phyloP scores from a whole-genome alignment of 2,797 vertebrate genomes.

The Gorsachius magnificus region DNA sequence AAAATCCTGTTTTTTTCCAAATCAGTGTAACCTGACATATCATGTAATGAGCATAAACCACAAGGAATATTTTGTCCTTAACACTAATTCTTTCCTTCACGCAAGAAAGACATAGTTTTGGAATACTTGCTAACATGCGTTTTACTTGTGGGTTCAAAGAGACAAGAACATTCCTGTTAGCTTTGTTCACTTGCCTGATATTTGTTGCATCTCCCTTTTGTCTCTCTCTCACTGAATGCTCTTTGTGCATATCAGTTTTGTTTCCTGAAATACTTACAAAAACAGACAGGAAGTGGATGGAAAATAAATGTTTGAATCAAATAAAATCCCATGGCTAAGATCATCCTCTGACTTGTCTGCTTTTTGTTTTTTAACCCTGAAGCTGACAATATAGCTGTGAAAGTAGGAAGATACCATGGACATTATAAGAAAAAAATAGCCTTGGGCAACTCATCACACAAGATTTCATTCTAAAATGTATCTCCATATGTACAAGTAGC shows the following conservation, averaged over 20 bases:
- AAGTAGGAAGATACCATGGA: background rate
- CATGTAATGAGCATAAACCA: conserved; percentile 48
- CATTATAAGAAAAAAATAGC: background rate
- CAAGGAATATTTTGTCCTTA: conserved; percentile 69
- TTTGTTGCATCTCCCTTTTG: background rate
- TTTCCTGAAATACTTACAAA: conserved; percentile 2
- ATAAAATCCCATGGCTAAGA: conserved; percentile 27
- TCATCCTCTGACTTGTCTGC: conserved; percentile 1
- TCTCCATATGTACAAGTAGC: background rate
- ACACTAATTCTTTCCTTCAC: conserved; percentile 57
- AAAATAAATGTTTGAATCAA: conserved; percentile 6
- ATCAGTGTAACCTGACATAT: conserved; percentile 49
- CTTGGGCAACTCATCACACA: background rate
- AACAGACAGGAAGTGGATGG: background rate
- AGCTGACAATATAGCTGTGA: background rate
- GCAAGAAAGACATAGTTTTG: conserved; percentile 13
- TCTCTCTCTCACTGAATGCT: background rate
- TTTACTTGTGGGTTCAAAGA: background rate
- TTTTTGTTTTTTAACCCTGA: background rate
- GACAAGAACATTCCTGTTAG: background rate
- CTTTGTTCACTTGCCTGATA: background rate
- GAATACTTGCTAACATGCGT: background rate
- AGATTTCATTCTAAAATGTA: background rate
- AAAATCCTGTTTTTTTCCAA: conserved; percentile 51
- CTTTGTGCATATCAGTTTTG: conserved; percentile 29